Percentiles rank a stretch among this genome's conserved stretches.
Evolutionary conservation across 2,113 vertebrate species (phyloP).

Genomic region (Salvelinus sp.): DNA sequence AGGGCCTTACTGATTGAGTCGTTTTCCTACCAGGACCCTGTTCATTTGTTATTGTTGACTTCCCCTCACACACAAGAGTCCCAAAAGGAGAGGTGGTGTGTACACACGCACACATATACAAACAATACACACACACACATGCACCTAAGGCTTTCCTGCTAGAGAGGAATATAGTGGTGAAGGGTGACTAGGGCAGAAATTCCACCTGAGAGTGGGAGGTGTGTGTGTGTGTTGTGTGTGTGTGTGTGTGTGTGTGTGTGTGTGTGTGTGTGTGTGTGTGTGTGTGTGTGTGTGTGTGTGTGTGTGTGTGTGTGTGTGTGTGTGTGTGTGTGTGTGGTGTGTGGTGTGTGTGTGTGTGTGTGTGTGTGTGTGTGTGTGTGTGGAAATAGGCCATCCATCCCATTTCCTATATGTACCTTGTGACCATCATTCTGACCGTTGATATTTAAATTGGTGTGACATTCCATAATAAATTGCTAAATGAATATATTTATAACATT

Average conservation of each 20-base stretch:
- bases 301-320: constrained; percentile 7
- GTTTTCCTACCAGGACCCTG: no score
- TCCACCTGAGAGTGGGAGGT: background rate
- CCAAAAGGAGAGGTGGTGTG: no score
- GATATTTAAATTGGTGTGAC: no score
- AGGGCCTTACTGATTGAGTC: no score
- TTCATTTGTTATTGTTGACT: no score
- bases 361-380: background rate
- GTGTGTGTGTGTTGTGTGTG: constrained; percentile 11
- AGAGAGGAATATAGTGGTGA: constrained; percentile 2
- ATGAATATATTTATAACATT: no score
- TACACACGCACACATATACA: no score
- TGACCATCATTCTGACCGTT: no score
- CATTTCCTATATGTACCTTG: background rate
- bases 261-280: constrained; percentile 12
- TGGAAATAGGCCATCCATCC: background rate
- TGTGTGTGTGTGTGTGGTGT: constrained; percentile 19
- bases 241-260: no score
- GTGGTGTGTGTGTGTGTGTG: constrained; percentile 23
- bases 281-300: constrained; percentile 21
- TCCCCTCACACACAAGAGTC: background rate
- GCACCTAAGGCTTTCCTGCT: background rate
- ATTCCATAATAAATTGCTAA: no score
- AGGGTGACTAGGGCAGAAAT: background rate
- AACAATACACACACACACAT: background rate